These are phyloP conservation scores for Hippocampus guttulatus DNA, from an alignment of 2,113 vertebrate species.

Conservation along the genomic window DNA sequence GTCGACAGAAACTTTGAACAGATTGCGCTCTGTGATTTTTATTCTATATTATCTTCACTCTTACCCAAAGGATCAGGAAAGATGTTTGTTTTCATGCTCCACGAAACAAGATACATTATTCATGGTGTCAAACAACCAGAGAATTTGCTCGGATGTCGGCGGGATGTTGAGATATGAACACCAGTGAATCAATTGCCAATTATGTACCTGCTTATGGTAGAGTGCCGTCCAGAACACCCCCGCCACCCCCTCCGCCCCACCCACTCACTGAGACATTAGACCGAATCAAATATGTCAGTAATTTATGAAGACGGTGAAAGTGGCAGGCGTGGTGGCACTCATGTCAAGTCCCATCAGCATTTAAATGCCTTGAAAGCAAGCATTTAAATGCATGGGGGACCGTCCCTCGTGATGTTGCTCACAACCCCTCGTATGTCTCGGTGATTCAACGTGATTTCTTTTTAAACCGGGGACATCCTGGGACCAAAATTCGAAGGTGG, in stretches of 20 bases:
- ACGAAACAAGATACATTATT: slow-evolving; percentile 74
- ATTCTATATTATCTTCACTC: slow-evolving; percentile 64
- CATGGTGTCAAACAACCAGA: slow-evolving; percentile 66
- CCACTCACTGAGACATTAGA: slow-evolving; percentile 51
- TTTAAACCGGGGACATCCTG: background rate
- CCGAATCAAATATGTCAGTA: slow-evolving; percentile 55
- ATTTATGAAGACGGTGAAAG: slow-evolving; percentile 59
- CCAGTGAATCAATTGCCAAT: slow-evolving; percentile 68
- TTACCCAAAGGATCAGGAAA: slow-evolving; percentile 55
- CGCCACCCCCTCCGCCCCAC: slow-evolving; percentile 13
- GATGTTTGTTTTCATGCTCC: slow-evolving; percentile 71
- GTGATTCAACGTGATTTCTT: slow-evolving; percentile 29
- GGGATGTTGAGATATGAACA: slow-evolving; percentile 68
- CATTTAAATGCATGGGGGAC: slow-evolving; percentile 69
- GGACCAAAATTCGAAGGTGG: too few species aligned
- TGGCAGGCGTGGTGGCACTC: slow-evolving; percentile 42
- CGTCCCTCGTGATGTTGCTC: slow-evolving; percentile 53
- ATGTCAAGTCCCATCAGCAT: slow-evolving; percentile 41
- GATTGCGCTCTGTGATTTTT: slow-evolving; percentile 54
- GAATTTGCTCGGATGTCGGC: slow-evolving; percentile 64
- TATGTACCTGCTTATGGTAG: slow-evolving; percentile 68
- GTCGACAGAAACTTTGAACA: slow-evolving; percentile 38
- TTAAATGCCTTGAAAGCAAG: slow-evolving; percentile 58
- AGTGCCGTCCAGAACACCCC: slow-evolving; percentile 51
- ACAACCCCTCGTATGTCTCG: slow-evolving; percentile 34